Conservation (phyloP, 2,888 invertebrate genomes). For the Uloborus plumipes region DNA sequence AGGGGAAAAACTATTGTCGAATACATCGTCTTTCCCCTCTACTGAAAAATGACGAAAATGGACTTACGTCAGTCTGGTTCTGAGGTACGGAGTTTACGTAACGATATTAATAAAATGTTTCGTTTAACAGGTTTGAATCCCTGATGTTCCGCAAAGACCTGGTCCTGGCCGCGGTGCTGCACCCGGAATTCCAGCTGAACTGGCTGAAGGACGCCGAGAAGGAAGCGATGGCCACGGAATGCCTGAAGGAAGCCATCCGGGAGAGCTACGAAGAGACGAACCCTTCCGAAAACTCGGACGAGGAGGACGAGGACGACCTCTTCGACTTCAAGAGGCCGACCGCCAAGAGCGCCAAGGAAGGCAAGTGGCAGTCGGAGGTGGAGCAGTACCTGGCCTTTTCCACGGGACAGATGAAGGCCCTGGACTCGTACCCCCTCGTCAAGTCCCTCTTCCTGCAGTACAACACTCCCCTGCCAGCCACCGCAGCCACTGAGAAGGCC, state of each 20-base stretch:
- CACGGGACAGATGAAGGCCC: background rate
- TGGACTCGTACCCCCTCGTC: slow-evolving; percentile 10
- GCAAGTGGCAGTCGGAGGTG: background rate
- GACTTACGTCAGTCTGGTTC: too few species aligned
- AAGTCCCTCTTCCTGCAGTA: slow-evolving; percentile 6
- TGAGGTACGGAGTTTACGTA: too few species aligned
- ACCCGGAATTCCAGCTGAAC: slow-evolving; percentile 8
- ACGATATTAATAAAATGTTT: too few species aligned
- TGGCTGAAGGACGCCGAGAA: slow-evolving; percentile 10
- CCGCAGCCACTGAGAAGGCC: background rate
- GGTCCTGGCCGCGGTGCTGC: slow-evolving; percentile 4
- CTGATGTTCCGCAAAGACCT: slow-evolving; percentile 14
- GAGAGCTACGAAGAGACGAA: background rate
- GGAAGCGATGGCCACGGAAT: slow-evolving; percentile 5
- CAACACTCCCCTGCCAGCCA: slow-evolving; percentile 4
- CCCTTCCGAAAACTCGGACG: background rate
- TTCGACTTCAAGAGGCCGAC: slow-evolving; percentile 11
- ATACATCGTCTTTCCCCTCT: too few species aligned
- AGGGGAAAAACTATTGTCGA: too few species aligned
- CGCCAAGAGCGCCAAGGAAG: background rate
- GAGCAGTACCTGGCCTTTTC: slow-evolving; percentile 7
- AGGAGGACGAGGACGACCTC: slow-evolving; percentile 3
- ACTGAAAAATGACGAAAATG: too few species aligned
- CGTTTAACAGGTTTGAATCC: background rate
- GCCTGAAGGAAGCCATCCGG: slow-evolving; percentile 11